A percentile compares a stretch with the other conserved stretches of the same genome.
Evolutionary conservation across 1,140 invertebrate genomes (phyloP).

Genomic region (Tyrophagus putrescentiae): DNA sequence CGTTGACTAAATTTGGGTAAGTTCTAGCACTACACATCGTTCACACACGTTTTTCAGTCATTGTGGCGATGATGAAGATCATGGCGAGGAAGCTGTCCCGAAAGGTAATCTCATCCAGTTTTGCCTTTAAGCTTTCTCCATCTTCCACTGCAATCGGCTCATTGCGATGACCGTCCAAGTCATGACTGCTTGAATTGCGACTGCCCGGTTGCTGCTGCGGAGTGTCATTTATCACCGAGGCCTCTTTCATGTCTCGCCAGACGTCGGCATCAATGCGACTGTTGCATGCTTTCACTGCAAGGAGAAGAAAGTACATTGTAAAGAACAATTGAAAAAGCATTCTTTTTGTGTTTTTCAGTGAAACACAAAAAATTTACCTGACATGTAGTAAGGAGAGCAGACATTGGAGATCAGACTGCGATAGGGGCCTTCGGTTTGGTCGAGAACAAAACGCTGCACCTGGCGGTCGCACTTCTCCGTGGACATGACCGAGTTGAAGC

Average conservation of each 20-base stretch:
- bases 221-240: neutral
- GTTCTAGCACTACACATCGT: too few species aligned
- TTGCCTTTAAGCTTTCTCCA: neutral
- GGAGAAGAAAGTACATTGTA: neutral
- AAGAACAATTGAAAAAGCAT: neutral
- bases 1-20: too few species aligned
- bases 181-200: neutral
- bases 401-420: neutral
- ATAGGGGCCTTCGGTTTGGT: slow-evolving; percentile 5
- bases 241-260: neutral
- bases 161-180: neutral
- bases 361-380: neutral
- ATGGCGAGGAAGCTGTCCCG: neutral
- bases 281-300: neutral
- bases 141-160: neutral
- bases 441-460: neutral
- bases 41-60: too few species aligned
- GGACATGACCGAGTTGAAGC: neutral
- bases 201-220: neutral
- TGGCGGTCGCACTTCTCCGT: neutral
- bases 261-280: neutral
- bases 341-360: neutral
- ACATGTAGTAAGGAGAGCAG: neutral
- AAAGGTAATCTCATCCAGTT: neutral
- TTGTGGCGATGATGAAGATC: neutral